Base-by-base conservation (phyloP, 1,140 invertebrate species). In the Bathynomus jamesi region DNA sequence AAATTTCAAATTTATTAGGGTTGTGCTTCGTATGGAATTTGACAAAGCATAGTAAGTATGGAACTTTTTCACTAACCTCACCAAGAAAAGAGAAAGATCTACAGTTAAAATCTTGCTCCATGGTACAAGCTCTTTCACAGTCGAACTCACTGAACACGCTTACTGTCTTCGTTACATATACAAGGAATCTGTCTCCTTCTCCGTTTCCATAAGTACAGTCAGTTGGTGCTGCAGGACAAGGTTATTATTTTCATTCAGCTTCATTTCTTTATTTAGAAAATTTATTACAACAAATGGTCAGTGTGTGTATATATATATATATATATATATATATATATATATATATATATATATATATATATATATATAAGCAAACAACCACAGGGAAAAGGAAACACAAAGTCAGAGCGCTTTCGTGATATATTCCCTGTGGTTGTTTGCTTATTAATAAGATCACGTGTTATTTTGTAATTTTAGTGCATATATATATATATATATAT, bases 81-180 rank as follows among this genome's bases (percentile, higher is more conserved):
- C 72, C 77, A 11, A 84, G 70, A 75, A 84, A 84, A n/a, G 85
- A 82, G 77, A 82, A 85, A 3, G 83, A 83, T 29, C 84, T 77
- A 70, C 85, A 85, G 46, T 82, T 82, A 76, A 85, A 85, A n/a
- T 82, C 81, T 46, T 78, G 78, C 75, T 85, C 85, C 27, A 80
- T 77, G 66, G 84, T 82, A 78, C 85, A 85, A 7, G 82, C 81
- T 60, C 80, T 74, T 73, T 82, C 81, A 77, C 85, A 85, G 63
- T 73, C 80, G 62, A 76, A 80, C 74, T 82, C 84, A 73, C 76
- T 83, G 69, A 78, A 80, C 69, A 77, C 81, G 24, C 78, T 75
- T 25, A 84, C 78, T 3, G 81, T 78, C 78, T 84, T 84, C 72
- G 84, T 83, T 13, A 80, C 81, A 74, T 84, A 83, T 30, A 83